A percentile compares a stretch with the other conserved stretches of the same genome.
These are phyloP conservation scores for Bucorvus abyssinicus DNA, from an alignment of 2,797 vertebrate genomes.

Conservation along the genomic window DNA sequence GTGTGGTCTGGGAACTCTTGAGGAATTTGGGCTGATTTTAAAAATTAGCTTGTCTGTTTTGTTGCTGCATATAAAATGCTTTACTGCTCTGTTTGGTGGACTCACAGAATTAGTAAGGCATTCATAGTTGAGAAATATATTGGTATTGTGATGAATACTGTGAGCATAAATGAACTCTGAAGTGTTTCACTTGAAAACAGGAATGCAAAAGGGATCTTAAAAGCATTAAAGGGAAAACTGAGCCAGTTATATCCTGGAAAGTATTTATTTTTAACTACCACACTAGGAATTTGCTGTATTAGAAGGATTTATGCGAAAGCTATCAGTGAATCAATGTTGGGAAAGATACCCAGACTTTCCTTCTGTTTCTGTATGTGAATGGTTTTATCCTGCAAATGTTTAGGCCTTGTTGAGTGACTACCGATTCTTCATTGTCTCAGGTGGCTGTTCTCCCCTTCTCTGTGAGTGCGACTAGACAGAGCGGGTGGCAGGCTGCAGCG, in stretches of 20 bases:
- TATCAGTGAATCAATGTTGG: background rate
- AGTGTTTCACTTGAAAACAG: no score
- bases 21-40: background rate
- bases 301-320: background rate
- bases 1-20: background rate
- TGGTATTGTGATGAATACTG: background rate
- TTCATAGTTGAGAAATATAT: background rate
- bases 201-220: no score
- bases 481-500: background rate
- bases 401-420: background rate
- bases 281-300: background rate
- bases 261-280: background rate
- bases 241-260: background rate
- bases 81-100: background rate
- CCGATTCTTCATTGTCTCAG: background rate
- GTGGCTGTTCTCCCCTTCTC: background rate
- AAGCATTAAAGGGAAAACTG: background rate
- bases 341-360: background rate
- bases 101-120: background rate
- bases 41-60: background rate
- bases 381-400: fast-evolving
- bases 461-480: fast-evolving
- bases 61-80: background rate
- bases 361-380: background rate
- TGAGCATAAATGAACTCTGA: background rate